Percentiles rank a stretch among this genome's conserved stretches.
Conservation (phyloP, 2,797 vertebrate species). For the Betta splendens region DNA sequence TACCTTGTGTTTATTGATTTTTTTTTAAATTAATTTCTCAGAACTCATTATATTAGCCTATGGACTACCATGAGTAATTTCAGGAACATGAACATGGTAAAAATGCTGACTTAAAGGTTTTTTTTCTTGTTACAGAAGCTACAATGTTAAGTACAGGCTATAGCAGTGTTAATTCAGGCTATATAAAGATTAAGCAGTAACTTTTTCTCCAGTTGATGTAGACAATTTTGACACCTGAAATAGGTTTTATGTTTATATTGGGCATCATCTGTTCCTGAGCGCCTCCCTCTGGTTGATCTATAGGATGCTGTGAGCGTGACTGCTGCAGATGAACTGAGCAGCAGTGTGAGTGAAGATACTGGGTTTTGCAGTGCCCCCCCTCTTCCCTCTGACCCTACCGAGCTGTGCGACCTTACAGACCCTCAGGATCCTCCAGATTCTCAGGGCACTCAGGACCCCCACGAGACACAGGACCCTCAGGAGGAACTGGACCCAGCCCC, state of each 20-base stretch:
- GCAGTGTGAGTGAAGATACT: constrained; percentile 90
- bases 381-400: constrained; percentile 84
- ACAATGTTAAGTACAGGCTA: too few species aligned
- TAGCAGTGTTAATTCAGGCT: constrained; percentile 13
- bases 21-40: constrained; percentile 37
- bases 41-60: constrained; percentile 22
- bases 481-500: constrained; percentile 81
- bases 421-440: constrained; percentile 73
- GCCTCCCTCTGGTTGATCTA: constrained; percentile 41
- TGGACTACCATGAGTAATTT: constrained; percentile 26
- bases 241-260: constrained; percentile 2
- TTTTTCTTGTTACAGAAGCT: constrained; percentile 30
- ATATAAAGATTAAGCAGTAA: constrained; percentile 2
- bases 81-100: constrained; percentile 21
- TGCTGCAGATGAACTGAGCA: constrained; percentile 89
- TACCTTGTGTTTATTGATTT: constrained; percentile 62
- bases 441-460: constrained; percentile 65
- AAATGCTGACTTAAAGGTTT: constrained; percentile 28
- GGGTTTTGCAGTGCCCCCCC: constrained; percentile 87
- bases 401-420: constrained; percentile 86
- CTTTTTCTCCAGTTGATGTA: constrained; percentile 1
- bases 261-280: constrained; percentile 23
- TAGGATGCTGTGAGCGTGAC: constrained; percentile 88
- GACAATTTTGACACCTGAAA: constrained; percentile 19
- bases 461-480: constrained; percentile 77